Evolutionary conservation across 2,113 vertebrate genomes (phyloP), one percentile per base, ranked within the genome.

Genomic region (Lasiurus cinereus): DNA sequence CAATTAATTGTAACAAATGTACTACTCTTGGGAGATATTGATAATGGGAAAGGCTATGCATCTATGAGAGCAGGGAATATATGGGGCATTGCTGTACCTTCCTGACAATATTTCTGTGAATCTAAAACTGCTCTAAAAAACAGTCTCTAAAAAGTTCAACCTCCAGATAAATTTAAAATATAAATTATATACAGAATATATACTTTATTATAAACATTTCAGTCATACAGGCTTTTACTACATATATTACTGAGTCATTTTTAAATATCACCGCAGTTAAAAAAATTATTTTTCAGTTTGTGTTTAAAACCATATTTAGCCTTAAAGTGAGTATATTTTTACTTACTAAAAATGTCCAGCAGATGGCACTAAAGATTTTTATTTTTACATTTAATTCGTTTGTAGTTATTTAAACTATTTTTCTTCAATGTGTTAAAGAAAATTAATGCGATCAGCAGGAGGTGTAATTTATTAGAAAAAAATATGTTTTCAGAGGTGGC

Each of bases 311-410:
- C 15, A 31, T 29, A 1, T 4, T 88, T 29, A 59, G 21, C 79
- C 76, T 52, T 77, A 69, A 93, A 95, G 69, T 1, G 39, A 83
- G 31, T 19, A 5, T 50, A 72, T 48, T 80, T 91, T 59, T 59
- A 78, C 14, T 88, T 93, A 79, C 39, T 96, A 11, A 15, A 70
- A 48, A 66, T 94, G 29, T 83, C 98, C 98, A 98, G 97, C 90
- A 98, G 98, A 95, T 98, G 98, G 98, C 98, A 97, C 85, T 96
- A 92, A 90, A 97, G 98, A 94, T 90, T 89, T 78, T 54, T 83
- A 62, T 16, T 97, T 97, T 97, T 72, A 62, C 22, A 87, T 88
- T 33, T 31, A 48, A 36, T 93, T 88, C 16, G 91, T 73, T 18
- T 27, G 33, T 36, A 22, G 11, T 91, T 86, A 77, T 27, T 94